Percentiles rank a stretch among this genome's conserved stretches.
These are phyloP conservation scores for Tricholauxania praeusta DNA, from an alignment of 2,888 invertebrate species.

Conservation along the genomic window DNA sequence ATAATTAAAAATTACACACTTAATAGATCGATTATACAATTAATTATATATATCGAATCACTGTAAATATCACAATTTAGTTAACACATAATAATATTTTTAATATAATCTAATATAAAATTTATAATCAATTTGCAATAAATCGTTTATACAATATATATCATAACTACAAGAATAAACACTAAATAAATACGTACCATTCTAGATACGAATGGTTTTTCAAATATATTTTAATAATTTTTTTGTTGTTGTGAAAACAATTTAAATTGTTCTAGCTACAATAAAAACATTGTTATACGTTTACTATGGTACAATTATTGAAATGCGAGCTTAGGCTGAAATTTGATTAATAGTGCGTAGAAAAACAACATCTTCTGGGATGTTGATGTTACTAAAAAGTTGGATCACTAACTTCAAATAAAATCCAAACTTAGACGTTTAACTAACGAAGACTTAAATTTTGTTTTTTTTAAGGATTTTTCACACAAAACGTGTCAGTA, in stretches of 20 bases:
- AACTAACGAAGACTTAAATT: too few species aligned
- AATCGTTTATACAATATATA: conserved; percentile 10
- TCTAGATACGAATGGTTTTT: too few species aligned
- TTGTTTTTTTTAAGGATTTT: too few species aligned
- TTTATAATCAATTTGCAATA: conserved; percentile 23
- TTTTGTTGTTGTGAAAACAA: not conserved
- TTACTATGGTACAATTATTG: too few species aligned
- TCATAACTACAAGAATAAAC: conserved; percentile 1
- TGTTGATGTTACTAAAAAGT: too few species aligned
- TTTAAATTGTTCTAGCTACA: conserved; percentile 14
- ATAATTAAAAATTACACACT: conserved; percentile 27
- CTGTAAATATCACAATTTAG: conserved; percentile 69
- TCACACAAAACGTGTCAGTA: too few species aligned
- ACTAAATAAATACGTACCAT: not conserved
- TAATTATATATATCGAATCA: conserved; percentile 66
- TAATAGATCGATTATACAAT: conserved; percentile 59
- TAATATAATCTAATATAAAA: conserved; percentile 27
- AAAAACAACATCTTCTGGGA: too few species aligned
- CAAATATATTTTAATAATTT: not conserved
- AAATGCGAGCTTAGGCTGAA: too few species aligned
- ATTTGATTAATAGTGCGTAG: too few species aligned
- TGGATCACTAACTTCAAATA: too few species aligned
- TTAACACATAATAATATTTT: conserved; percentile 54
- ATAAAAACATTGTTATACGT: not conserved
- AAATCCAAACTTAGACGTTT: too few species aligned